These are phyloP conservation scores for Zaprionus gabonicus DNA, from an alignment of 1,140 invertebrate genomes.

Conservation along the genomic window DNA sequence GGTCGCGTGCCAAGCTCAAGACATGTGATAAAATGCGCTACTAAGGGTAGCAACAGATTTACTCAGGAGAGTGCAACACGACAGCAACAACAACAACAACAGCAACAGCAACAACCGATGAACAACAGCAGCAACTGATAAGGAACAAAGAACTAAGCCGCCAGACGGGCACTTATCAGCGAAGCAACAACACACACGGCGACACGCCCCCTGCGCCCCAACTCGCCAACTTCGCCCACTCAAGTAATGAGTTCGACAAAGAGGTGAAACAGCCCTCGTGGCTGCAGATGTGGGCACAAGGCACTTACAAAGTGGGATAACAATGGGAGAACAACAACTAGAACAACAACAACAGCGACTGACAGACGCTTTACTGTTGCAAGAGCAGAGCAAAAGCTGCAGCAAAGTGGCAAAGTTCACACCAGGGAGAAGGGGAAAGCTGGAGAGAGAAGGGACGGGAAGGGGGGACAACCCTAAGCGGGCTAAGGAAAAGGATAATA, in stretches of 20 bases:
- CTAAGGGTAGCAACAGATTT: background rate
- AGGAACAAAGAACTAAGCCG: slow-evolving; percentile 5
- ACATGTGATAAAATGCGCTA: background rate
- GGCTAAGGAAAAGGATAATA: slow-evolving; percentile 63
- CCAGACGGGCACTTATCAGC: slow-evolving; percentile 27
- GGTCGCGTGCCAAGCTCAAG: background rate
- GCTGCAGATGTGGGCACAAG: slow-evolving; percentile 16
- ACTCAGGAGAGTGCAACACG: background rate
- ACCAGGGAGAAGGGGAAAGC: slow-evolving; percentile 20
- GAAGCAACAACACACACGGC: slow-evolving; percentile 2
- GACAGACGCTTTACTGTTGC: slow-evolving; percentile 7
- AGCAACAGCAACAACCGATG: background rate
- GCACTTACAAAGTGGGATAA: slow-evolving; percentile 18
- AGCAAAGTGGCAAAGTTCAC: slow-evolving; percentile 76
- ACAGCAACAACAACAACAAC: background rate
- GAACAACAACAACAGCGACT: background rate
- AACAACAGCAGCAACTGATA: slow-evolving; percentile 3
- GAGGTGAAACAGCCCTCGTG: slow-evolving; percentile 8
- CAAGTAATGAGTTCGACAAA: slow-evolving; percentile 10
- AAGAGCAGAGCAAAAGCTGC: slow-evolving; percentile 33
- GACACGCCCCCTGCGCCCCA: slow-evolving; percentile 2
- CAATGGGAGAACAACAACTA: slow-evolving; percentile 19
- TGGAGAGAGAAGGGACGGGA: background rate
- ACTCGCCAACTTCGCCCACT: background rate
- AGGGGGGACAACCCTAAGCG: slow-evolving; percentile 20